Conservation (phyloP, 2,888 invertebrate genomes). For the Augochlorella aurata region DNA sequence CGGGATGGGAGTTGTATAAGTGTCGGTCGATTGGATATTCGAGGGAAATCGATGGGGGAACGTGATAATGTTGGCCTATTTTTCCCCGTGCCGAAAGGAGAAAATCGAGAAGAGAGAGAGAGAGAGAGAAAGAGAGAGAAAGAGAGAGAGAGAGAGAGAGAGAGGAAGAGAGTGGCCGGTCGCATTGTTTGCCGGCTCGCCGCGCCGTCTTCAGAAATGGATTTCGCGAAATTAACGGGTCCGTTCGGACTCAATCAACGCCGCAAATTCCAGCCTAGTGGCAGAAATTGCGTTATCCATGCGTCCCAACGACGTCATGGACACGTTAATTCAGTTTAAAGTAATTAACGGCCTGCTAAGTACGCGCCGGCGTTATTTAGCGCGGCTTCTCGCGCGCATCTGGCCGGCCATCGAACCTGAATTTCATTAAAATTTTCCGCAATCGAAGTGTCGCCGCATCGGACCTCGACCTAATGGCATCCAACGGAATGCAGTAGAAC, state of each 20-base stretch:
- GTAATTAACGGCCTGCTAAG: conserved; percentile 40
- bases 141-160: too few relatives aligned
- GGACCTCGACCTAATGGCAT: not conserved
- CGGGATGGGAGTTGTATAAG: conserved; percentile 5
- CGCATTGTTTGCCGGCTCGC: not conserved
- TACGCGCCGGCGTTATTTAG: not conserved
- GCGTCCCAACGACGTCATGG: not conserved
- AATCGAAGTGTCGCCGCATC: not conserved
- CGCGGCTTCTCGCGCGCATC: not conserved
- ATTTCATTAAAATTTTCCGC: conserved; percentile 23
- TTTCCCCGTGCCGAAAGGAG: not conserved
- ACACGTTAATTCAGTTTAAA: conserved; percentile 39
- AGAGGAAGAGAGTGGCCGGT: too few relatives aligned
- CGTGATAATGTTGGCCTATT: not conserved
- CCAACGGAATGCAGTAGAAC: conserved; percentile 30
- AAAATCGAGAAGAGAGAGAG: not conserved
- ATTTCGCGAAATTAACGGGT: conserved; percentile 1
- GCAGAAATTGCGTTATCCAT: conserved; percentile 24
- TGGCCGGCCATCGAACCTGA: not conserved
- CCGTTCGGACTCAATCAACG: conserved; percentile 1
- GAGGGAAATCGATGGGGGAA: not conserved
- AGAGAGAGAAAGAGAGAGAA: too few relatives aligned
- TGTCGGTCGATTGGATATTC: not conserved
- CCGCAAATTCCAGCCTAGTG: not conserved
- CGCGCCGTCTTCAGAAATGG: not conserved